These are phyloP conservation scores for Helicoverpa zea DNA, from an alignment of 1,140 invertebrate species.

Conservation along the genomic window DNA sequence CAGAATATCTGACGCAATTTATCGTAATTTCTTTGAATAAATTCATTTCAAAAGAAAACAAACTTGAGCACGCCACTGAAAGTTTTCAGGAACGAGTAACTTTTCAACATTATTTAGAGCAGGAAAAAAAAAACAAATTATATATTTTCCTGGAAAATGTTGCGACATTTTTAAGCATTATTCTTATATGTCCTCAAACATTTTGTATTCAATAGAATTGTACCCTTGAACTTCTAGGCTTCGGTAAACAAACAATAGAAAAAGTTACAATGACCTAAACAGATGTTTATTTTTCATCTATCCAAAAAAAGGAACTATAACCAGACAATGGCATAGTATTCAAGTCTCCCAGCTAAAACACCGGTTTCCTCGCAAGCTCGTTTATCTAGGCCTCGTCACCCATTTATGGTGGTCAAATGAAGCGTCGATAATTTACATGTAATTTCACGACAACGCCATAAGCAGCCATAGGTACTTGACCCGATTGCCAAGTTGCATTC, in stretches of 20 bases:
- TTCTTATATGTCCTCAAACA: neutral
- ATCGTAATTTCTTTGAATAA: neutral
- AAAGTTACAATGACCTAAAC: no score
- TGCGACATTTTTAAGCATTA: neutral
- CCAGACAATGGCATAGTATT: neutral
- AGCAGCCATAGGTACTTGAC: conserved; percentile 41
- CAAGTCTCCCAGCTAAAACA: conserved; percentile 4
- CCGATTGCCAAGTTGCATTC: conserved; percentile 18
- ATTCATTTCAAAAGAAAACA: conserved; percentile 2
- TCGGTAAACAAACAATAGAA: no score
- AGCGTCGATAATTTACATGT: conserved; percentile 71
- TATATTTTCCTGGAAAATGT: neutral
- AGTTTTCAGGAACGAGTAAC: neutral
- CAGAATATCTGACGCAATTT: neutral
- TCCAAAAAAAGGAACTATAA: neutral
- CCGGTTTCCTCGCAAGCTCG: conserved; percentile 41
- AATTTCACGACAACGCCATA: conserved; percentile 73
- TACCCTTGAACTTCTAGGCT: no score
- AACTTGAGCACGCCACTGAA: neutral
- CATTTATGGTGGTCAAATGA: conserved; percentile 67
- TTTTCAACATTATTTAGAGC: neutral
- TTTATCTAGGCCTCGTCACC: conserved; percentile 50
- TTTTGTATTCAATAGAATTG: no score
- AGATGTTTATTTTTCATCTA: neutral
- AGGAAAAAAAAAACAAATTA: conserved; percentile 4